Evolutionary conservation across 2,113 vertebrate species (phyloP), one percentile per base, ranked within the genome.

Genomic region (Macquaria ambigua): DNA sequence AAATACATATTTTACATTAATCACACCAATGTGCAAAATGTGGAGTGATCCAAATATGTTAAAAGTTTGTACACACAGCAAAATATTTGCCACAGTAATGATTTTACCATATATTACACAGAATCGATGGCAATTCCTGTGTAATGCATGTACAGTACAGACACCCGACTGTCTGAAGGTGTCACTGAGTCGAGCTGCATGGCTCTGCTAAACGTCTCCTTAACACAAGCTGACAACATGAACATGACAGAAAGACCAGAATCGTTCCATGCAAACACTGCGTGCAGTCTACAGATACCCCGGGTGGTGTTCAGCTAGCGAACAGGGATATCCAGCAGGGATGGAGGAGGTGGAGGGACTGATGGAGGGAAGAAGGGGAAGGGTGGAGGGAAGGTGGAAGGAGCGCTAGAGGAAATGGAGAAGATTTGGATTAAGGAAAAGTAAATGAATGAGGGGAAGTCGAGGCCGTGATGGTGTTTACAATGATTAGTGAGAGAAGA

Each of bases 301-400:
- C 25, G 85, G 70, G n/a, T 25, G 83, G 73, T 69, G 89, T 18
- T 86, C 81, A 81, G 84, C 64, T 90, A 91, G 83, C 3, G 55
- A 78, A 91, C 55, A 86, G 70, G 83, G 25, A 82, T 58, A 81
- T 92, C 92, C 92, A 88, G 77, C 87, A 90, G 88, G 50, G 69
- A 70, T 69, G 80, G 63, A 80, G 73, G 55, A 79, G 70, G 48
- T 88, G 87, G 67, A 84, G 80, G 61, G 76, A 82, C 48, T 81
- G 84, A 82, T 87, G 87, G 79, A 79, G 77, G 78, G 86, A 79
- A 87, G 88, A 74, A 70, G 73, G 74, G 85, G 37, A 62, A 79
- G 46, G 81, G 82, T 86, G 90, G 84, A 81, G 52, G 70, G 39
- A 74, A 79, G 83, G 73, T 86, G 71, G 58, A 77, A 16, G 82